Percentiles rank a stretch among this genome's conserved stretches.
These are phyloP conservation scores for Antechinus stuartii DNA, from an alignment of 2,113 vertebrate species.

Conservation along the genomic window DNA sequence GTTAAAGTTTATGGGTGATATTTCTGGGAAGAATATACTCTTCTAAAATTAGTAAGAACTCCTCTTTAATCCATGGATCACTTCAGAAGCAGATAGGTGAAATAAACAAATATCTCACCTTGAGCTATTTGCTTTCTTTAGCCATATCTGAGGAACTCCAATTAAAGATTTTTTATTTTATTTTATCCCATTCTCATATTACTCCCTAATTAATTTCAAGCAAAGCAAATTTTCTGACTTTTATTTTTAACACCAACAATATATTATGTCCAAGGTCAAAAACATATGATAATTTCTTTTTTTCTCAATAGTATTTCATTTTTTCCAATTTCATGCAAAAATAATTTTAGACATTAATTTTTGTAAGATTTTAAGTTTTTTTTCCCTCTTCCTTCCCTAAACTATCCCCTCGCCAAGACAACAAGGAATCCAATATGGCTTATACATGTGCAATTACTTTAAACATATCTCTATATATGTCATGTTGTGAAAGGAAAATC, in stretches of 20 bases:
- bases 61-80: background rate
- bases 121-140: background rate
- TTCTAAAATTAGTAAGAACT: constrained; percentile 31
- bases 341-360: no score
- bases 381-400: no score
- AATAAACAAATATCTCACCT: constrained; percentile 10
- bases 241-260: constrained; percentile 13
- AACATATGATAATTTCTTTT: background rate
- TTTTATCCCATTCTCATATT: background rate
- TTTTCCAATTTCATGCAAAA: no score
- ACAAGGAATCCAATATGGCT: no score
- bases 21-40: constrained; percentile 25
- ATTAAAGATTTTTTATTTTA: background rate
- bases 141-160: background rate
- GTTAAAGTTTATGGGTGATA: constrained; percentile 53
- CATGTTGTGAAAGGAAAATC: no score
- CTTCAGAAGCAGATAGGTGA: constrained; percentile 20
- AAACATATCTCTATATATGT: no score
- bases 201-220: constrained; percentile 31
- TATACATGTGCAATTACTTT: no score
- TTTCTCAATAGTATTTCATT: no score
- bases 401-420: no score
- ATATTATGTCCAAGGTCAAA: background rate
- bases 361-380: no score
- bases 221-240: background rate